Evolutionary conservation across 1,140 invertebrate genomes (phyloP), one percentile per base, ranked within the genome.

Genomic region (Zaprionus nigranus): DNA sequence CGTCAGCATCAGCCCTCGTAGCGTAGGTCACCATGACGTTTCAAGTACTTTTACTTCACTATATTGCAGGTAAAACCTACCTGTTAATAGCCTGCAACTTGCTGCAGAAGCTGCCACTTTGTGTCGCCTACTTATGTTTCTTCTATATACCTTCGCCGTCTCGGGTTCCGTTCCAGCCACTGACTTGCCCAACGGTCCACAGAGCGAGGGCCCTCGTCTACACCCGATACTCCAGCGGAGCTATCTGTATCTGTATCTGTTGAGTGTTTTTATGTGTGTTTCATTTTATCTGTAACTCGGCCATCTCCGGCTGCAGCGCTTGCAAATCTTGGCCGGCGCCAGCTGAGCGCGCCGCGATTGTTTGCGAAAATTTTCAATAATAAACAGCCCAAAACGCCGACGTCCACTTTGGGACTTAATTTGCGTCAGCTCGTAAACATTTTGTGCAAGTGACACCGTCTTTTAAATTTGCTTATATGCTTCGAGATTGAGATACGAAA

Each of bases 401-500:
- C 68, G 75, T 79, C 82, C 79, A 86, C 76, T 78, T 82, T 82
- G 73, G 62, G 79, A 78, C 78, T 84, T 85, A 65, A 81, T 85
- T 84, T 84, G 66, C 74, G 51, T 69, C 30, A 75, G 78, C 59
- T 30, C 70, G 26, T 68, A 77, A 73, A 77, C 53, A 67, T 61
- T 72, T 30, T 59, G n/a, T 56, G 38, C 22, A 59, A 67, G 46
- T 76, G 68, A 76, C 57, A 61, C 66, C 38, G 46, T 28, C 43
- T 72, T 72, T 64, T 28, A 83, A 76, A 65, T 77, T 67, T 83
- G 76, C 73, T 82, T 54, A 68, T 49, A 68, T 60, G 66, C 66
- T 49, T 66, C 36, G 59, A 86, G 82, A 72, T 82, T 75, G 20
- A 79, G 79, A 85, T 84, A 75, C 66, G 66, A 49, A n/a, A 69